Base-by-base conservation (phyloP, 35 echinoderm and acorn worm species). In the Anneissia japonica region DNA sequence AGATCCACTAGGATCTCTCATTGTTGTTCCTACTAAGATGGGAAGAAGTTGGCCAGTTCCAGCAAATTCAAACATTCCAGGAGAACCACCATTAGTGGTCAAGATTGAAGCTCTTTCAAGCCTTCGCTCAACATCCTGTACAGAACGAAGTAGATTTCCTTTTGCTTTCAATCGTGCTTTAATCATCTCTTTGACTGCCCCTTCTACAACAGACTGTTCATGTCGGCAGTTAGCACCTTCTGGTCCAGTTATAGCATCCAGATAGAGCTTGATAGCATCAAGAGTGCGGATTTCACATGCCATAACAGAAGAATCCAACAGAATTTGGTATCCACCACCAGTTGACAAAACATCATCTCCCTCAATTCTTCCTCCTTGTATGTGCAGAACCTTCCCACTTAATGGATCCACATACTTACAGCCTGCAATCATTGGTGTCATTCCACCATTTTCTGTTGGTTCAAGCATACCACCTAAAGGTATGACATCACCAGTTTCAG, bases 1-100 rank as follows among this genome's bases (percentile, higher is more conserved):
- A 41, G 88, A 88, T 16, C 95, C 95, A 39, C 79, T 82, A 34
- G 87, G 95, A 85, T 98, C 95, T 14, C 74, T 56, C 91, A 98
- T 98, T 11, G 91, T 81, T 1, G 95, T 93, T 26, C 95, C 95
- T n/a, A 98, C 92, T 1, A 98, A 79, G 76, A 98, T 98, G 7
- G 95, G 95, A 30, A 98, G 89, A 12, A 98, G 78, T 77, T 98
- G 95, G 37, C 95, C 95, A 19, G 95, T 98, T n/a, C 75, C 86
- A 11, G 95, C 86, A 86, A 94, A 93, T 81, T 98, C 95, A 75
- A 94, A 98, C 95, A 98, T 98, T 6, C 95, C 95, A 83, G 95
- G 91, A 35, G 88, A 88, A 10, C 95, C 95, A 72, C 95, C 95
- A 80, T 83, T 89, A 36, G 84, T 79, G 19, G 95, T 86, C 26